Conservation (phyloP, 1,140 invertebrate species). For the Drosophila persimilis region DNA sequence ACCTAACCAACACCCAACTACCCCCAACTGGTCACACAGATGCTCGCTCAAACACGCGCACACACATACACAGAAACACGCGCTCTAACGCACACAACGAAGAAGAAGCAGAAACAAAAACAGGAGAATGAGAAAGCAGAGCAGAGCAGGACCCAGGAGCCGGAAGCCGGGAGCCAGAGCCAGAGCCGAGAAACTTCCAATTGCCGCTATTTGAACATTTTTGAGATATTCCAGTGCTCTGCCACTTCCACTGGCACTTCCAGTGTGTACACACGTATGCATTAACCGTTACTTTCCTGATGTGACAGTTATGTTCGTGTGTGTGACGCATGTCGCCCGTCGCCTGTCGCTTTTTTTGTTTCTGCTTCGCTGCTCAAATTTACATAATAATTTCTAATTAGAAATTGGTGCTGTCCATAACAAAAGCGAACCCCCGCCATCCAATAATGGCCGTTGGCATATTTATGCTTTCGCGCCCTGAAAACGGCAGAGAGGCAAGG, state of each 20-base stretch:
- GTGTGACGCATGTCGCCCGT: conserved; percentile 4
- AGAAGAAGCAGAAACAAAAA: conserved; percentile 23
- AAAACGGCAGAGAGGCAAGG: conserved; percentile 31
- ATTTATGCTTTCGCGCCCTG: conserved; percentile 71
- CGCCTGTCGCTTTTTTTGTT: conserved; percentile 26
- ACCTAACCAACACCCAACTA: conserved; percentile 66
- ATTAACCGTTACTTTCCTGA: conserved; percentile 51
- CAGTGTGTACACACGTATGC: conserved; percentile 59
- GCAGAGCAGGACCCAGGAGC: conserved; percentile 30
- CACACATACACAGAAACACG: conserved; percentile 7
- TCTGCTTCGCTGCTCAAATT: conserved; percentile 52
- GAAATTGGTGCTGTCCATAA: conserved; percentile 65
- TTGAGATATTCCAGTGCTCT: conserved; percentile 69
- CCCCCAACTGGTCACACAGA: conserved; percentile 41
- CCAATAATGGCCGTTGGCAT: conserved; percentile 39
- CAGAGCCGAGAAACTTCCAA: conserved; percentile 62
- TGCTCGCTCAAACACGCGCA: neutral
- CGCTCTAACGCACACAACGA: conserved; percentile 31
- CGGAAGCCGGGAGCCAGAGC: conserved; percentile 40
- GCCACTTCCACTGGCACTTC: conserved; percentile 43
- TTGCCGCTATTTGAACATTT: conserved; percentile 73
- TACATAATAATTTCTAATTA: conserved; percentile 76
- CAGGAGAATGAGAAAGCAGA: conserved; percentile 21
- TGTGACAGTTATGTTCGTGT: conserved; percentile 74
- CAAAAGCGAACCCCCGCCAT: conserved; percentile 44